Percentiles rank a stretch among this genome's conserved stretches.
These are phyloP conservation scores for Periparus ater DNA, from an alignment of 2,797 vertebrate species.

Conservation along the genomic window DNA sequence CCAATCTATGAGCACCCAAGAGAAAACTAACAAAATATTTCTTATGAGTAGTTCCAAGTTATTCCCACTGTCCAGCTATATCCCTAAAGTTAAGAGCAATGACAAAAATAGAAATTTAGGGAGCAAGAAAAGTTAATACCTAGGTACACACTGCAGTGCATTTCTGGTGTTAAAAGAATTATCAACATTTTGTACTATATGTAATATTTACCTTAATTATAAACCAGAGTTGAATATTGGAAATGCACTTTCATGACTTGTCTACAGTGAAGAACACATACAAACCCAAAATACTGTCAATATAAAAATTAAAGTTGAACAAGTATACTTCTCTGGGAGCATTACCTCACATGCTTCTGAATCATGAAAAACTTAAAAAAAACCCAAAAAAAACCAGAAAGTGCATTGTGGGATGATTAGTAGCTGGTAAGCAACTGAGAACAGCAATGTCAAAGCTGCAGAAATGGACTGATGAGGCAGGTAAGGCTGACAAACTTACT, in stretches of 20 bases:
- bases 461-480: conserved; percentile 87
- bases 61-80: neutral
- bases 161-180: neutral
- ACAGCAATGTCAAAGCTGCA: conserved; percentile 81
- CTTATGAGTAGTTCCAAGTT: neutral
- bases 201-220: neutral
- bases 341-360: conserved; percentile 59
- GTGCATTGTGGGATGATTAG: conserved; percentile 59
- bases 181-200: neutral
- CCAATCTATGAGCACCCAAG: neutral
- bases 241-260: neutral
- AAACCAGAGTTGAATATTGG: neutral
- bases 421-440: conserved; percentile 68
- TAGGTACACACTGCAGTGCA: neutral
- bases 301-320: neutral
- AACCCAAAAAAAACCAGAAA: conserved; percentile 57
- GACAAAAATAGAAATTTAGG: neutral
- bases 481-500: conserved; percentile 98
- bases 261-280: neutral
- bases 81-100: neutral
- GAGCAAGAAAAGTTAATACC: neutral
- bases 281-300: neutral
- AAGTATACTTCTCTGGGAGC: conserved; percentile 49
- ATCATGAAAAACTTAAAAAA: conserved; percentile 59
- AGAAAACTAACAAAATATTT: neutral